Base-by-base conservation (phyloP, 2,113 vertebrate genomes). In the Microtus oregoni region DNA sequence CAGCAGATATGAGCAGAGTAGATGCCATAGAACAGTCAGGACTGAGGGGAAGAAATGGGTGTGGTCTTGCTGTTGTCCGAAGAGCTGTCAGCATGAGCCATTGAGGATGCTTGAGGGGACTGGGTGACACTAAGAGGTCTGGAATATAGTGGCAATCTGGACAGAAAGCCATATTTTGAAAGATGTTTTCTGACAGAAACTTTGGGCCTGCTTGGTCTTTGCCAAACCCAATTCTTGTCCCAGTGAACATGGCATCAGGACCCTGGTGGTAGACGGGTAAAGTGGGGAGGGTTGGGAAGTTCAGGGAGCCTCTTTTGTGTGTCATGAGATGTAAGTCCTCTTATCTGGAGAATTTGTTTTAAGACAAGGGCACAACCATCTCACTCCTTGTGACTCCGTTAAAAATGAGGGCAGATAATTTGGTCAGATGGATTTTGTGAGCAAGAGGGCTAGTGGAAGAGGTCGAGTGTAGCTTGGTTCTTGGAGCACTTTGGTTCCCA, bases 141-240 rank as follows among this genome's bases (percentile, higher is more conserved):
- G 47, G 35, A 1, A 5, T 85, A 38, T 15, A 19, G 79, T 76
- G 76, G 52, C 61, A 47, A 86, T n/a, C 35, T 89, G 67, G 47
- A 13, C 15, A 70, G 28, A 52, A 87, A 65, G 32, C 35, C 20
- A 8, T n/a, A 72, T 83, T 94, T 77, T 65, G 70, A 86, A 83
- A 61, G 76, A 63, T 47, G 20, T 52, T 95, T 95, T 82, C 76
- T 75, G 52, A 72, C 35, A 82, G 92, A 70, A 95, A 44, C 13
- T 13, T 2, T 28, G 47, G 8, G 30, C 76, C 41, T 52, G 2
- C 52, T 30, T 4, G 28, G 70, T 52, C 28, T 91, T 94, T 95
- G 61, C 55, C 19, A 79, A 61, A 41, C 28, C 9, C 11, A 44
- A 0, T 63, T 11, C n/a, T 50, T 19, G 0, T 11, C 14, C 32